Evolutionary conservation across 2,888 invertebrate species (phyloP), one percentile per base, ranked within the genome.

Genomic region (Eilema caniola): DNA sequence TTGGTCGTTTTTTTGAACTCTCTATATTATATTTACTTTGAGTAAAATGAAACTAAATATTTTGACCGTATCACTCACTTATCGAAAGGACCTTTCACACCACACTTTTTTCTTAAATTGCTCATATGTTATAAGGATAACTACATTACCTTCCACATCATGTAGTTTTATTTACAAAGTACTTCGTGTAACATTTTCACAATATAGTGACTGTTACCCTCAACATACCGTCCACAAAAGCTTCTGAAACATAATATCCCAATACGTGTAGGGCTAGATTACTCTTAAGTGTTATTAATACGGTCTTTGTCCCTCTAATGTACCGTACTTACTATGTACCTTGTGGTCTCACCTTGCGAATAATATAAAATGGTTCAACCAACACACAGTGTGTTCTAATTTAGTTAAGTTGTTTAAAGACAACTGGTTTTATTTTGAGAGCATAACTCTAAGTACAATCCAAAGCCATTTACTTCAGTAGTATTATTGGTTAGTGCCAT

Each of bases 281-380:
- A 72, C 66, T 67, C 62, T 24, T 76, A 76, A 80, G 71, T 79
- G 67, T 72, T 75, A 79, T 74, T 77, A 77, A 79, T 73, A 71
- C 24, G 33, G 25, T 69, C 57, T 75, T 75, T 77, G 73, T 77
- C 67, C 64, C 61, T 66, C 69, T 65, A 67, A 72, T 71, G 75
- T 72, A 73, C 61, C 24, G 65, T 60, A 62, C 66, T 62, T 77
- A 72, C 71, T 61, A 64, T 72, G 67, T 69, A 69, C 70, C 70
- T 70, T 70, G 72, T 70, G 71, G 71, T 69, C 62, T 64, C 31
- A 16, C 69, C 47, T 47, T 71, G 28, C 16, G 53, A 65, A 65
- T 31, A 65, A 65, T 31, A 65, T 56, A 31, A 56, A 23, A 23
- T 65, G 25, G 47, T 64, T 2, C 20, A 53, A 25, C 63, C 25